A percentile compares a stretch with the other conserved stretches of the same genome.
Evolutionary conservation across 1,140 invertebrate genomes (phyloP).

Genomic region (Plodia interpunctella): DNA sequence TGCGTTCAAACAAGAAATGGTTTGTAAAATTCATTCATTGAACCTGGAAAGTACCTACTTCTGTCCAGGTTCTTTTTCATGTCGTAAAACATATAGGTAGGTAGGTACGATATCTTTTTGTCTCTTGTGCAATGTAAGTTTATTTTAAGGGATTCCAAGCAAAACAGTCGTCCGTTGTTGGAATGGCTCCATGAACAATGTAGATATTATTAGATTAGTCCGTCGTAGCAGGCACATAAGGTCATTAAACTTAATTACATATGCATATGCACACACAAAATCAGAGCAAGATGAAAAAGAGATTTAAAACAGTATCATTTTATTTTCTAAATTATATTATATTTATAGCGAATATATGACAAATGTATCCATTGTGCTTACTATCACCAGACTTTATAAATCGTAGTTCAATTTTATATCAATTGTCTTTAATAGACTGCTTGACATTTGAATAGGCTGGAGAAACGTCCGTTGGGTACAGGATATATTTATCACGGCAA

Average conservation of each 20-base stretch:
- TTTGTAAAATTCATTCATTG: slow-evolving; percentile 15
- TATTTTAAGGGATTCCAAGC: not conserved
- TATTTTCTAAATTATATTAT: too few species aligned
- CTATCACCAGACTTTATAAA: slow-evolving; percentile 11
- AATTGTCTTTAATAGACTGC: slow-evolving; percentile 33
- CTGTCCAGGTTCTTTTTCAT: too few species aligned
- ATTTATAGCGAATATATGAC: not conserved
- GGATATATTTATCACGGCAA: slow-evolving; percentile 18
- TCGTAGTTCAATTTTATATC: slow-evolving; percentile 19
- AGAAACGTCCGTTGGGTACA: slow-evolving; percentile 17
- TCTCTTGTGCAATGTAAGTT: too few species aligned
- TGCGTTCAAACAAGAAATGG: slow-evolving; percentile 27
- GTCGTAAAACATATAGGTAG: too few species aligned
- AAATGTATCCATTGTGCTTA: not conserved
- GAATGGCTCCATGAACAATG: slow-evolving; percentile 17
- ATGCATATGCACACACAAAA: slow-evolving; percentile 15
- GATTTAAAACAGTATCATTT: not conserved
- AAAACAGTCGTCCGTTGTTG: slow-evolving; percentile 18
- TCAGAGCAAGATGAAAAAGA: not conserved
- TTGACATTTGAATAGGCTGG: slow-evolving; percentile 30
- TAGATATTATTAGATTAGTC: slow-evolving; percentile 39
- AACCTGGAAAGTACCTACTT: too few species aligned
- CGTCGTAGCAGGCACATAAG: slow-evolving; percentile 27
- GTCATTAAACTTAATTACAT: slow-evolving; percentile 47
- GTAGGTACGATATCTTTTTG: too few species aligned